Evolutionary conservation across 2,888 invertebrate genomes (phyloP).

Genomic region (Latrodectus elegans): DNA sequence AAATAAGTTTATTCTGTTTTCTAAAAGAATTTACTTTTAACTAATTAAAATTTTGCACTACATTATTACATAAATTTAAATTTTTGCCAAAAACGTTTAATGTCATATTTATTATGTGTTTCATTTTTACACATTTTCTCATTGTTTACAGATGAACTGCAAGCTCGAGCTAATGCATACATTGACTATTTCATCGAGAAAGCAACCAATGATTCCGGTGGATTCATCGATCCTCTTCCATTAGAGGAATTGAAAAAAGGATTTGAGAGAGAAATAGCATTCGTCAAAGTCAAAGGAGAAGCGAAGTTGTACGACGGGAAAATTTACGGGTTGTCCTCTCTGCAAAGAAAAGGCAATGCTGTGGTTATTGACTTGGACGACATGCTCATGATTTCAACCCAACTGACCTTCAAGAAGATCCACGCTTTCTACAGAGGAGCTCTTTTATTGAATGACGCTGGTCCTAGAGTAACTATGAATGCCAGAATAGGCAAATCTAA

Average conservation of each 20-base stretch:
- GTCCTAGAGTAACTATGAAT: conserved; percentile 45
- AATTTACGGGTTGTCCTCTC: conserved; percentile 48
- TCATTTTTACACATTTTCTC: background rate
- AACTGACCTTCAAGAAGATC: conserved; percentile 49
- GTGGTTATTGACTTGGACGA: conserved; percentile 53
- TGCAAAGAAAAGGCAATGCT: conserved; percentile 49
- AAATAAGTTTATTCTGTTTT: too few relatives aligned
- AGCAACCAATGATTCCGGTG: conserved; percentile 57
- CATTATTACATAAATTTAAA: too few relatives aligned
- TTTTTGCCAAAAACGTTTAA: too few relatives aligned
- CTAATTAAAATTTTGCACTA: too few relatives aligned
- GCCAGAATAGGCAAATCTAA: conserved; percentile 51
- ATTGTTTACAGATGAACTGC: conserved; percentile 25
- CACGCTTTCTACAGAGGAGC: conserved; percentile 52
- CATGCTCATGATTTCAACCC: conserved; percentile 37
- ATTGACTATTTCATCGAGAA: conserved; percentile 51
- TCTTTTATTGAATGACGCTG: conserved; percentile 40
- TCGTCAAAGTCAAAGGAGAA: conserved; percentile 56
- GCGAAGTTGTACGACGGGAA: conserved; percentile 55
- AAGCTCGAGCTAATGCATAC: conserved; percentile 45
- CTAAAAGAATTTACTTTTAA: too few relatives aligned
- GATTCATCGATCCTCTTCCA: conserved; percentile 59
- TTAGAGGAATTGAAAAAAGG: conserved; percentile 38
- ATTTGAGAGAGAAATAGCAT: conserved; percentile 52
- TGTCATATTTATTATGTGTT: too few relatives aligned